Conservation (phyloP, 2,888 invertebrate species). For the Drosophila ustulata region DNA sequence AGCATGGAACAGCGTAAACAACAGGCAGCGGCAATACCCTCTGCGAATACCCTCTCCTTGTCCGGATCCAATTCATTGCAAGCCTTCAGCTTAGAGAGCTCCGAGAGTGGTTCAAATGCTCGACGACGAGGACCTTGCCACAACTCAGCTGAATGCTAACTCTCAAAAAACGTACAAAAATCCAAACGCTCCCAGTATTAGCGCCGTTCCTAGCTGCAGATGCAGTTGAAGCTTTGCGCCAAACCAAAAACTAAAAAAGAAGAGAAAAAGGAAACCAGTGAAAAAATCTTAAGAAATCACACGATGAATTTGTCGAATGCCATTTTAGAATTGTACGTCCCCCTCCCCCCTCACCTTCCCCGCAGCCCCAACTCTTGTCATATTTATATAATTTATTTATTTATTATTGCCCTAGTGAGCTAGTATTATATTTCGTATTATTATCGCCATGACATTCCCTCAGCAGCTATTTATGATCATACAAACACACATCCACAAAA, state of each 20-base stretch:
- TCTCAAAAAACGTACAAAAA: not conserved
- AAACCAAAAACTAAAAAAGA: slow-evolving; percentile 16
- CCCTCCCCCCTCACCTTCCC: not conserved
- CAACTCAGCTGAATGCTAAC: slow-evolving; percentile 17
- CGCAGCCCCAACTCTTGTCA: slow-evolving; percentile 21
- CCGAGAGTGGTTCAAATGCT: slow-evolving; percentile 20
- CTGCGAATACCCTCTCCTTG: not conserved
- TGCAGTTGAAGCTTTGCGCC: slow-evolving; percentile 17
- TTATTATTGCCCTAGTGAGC: slow-evolving; percentile 27
- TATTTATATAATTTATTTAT: slow-evolving; percentile 50
- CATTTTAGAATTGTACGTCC: slow-evolving; percentile 46
- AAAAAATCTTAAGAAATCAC: slow-evolving; percentile 2
- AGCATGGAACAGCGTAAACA: slow-evolving; percentile 34
- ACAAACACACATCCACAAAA: slow-evolving; percentile 14
- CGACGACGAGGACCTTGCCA: not conserved
- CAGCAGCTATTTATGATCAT: slow-evolving; percentile 23
- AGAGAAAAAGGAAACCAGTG: slow-evolving; percentile 2
- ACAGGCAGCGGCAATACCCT: not conserved
- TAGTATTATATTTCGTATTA: slow-evolving; percentile 43
- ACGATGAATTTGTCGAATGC: slow-evolving; percentile 56
- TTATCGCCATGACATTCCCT: slow-evolving; percentile 10
- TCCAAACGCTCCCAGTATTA: slow-evolving; percentile 46
- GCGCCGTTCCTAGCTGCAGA: slow-evolving; percentile 26
- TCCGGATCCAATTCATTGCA: slow-evolving; percentile 23
- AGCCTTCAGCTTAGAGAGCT: slow-evolving; percentile 37